Conservation (phyloP, 2,113 vertebrate species). For the Lasiurus borealis region DNA sequence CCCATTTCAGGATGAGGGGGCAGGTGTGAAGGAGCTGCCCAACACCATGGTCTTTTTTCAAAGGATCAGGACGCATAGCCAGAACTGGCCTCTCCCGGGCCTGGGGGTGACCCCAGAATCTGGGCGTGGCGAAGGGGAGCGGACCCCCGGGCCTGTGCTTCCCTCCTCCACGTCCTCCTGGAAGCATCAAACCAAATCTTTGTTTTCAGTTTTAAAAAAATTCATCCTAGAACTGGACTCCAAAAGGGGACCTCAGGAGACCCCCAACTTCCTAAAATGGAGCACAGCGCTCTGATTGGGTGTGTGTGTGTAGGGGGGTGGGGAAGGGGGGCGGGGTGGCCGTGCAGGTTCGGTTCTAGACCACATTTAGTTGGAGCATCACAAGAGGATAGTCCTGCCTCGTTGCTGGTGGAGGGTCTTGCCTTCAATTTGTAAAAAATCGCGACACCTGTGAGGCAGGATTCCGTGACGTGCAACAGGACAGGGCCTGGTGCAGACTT, state of each 20-base stretch:
- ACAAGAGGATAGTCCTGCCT: not conserved
- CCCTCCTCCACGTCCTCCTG: not conserved
- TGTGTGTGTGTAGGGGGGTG: too few species aligned
- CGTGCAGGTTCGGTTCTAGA: too few species aligned
- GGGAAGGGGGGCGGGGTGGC: not conserved
- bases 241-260: not conserved
- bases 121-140: not conserved
- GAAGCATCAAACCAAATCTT: not conserved
- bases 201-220: not conserved
- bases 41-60: too few species aligned
- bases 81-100: not conserved
- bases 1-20: not conserved
- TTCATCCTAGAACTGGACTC: not conserved
- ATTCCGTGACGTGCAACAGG: too few species aligned
- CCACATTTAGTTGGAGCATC: too few species aligned
- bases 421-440: not conserved
- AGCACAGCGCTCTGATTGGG: rapidly evolving
- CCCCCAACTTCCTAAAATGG: not conserved
- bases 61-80: rapidly evolving
- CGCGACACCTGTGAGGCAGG: too few species aligned
- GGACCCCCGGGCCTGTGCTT: not conserved
- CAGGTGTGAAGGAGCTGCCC: not conserved
- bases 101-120: not conserved
- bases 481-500: rapidly evolving
- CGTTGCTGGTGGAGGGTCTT: not conserved